Base-by-base conservation (phyloP, 2,113 vertebrate genomes). In the Rhineura floridana region DNA sequence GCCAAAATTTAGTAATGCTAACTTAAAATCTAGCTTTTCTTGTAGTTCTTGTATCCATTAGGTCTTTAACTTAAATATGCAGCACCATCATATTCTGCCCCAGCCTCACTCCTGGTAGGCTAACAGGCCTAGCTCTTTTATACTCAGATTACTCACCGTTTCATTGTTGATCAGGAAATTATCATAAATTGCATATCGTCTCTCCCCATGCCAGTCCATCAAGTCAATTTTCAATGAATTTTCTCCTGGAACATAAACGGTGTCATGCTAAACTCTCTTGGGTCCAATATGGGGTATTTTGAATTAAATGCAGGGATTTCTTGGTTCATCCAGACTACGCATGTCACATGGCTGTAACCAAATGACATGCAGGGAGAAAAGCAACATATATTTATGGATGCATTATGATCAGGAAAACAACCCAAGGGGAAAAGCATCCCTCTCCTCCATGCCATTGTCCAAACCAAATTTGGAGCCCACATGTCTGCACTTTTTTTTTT, bases 131-230 rank as follows among this genome's bases (percentile, higher is more conserved):
- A 50, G 2, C 76, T n/a, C 30, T 78, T 78, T 78, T 7, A 78
- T 36, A 1, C 67, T 36, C 9, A 67, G 1, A 1, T 81, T 78
- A 88, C 91, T 84, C 88, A 98, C 98, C 86, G 97, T 95, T 91
- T 98, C 98, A 90, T 96, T 90, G 0, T 95, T 93, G 73, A 98
- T 96, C 91, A 94, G 96, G 93, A 98, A 97, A 89, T 97, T 97
- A 87, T 98, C 97, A 80, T 99, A 99, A 87, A 97, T 92, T 1
- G 98, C 97, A 36, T 97, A 94, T 77, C 94, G 97, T 91, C 46
- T 97, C 87, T 98, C 87, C 77, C 98, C 98, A 0, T 96, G 91
- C 98, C 98, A 99, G 96, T 98, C 98, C 96, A 97, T 97, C 67
- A 99, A 94, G 90, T 99, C 97, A 81, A 99, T 97, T 96, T 98